Evolutionary conservation across 2,113 vertebrate genomes (phyloP), one percentile per base, ranked within the genome.

Genomic region (Coryphaenoides rupestris): DNA sequence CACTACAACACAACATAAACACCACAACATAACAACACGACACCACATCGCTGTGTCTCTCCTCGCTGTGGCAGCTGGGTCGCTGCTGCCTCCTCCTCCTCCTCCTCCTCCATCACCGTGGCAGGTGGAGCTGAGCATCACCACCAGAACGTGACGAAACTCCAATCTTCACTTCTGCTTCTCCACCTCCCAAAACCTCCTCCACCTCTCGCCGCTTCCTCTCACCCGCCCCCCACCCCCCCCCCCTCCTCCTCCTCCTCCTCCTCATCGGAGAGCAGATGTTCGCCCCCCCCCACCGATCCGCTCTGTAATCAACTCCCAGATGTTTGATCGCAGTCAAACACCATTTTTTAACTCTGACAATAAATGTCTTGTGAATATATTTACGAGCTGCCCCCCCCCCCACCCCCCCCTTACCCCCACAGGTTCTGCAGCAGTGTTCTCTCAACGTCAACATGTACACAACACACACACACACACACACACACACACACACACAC

Each of bases 291-390:
- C 52, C 33, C 60, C 40, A 60, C 52, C 19, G 54, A 78, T 70
- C 14, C 58, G 57, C 63, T 72, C 79, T 87, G 50, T 85, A 85
- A 88, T 89, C 72, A 75, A n/a, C 59, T 67, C 56, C 63, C 80
- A 79, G 70, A 78, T 76, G 83, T 79, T 84, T 80, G 63, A 74
- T 73, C 59, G 59, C 65, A 77, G 80, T 40, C 13, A 12, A 40
- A 40, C 33, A 40, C 82, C 65, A 3, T 54, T 73, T 65, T 68
- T 57, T 23, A 63, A 10, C 9, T 40, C 33, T 2, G 33, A 71
- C 58, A 77, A 77, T 77, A 79, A 79, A 80, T 70, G 59, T 80
- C 79, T 62, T 58, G 71, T 60, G 62, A 68, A 69, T 52, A 58
- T 73, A 12, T 83, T 86, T 79, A 87, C 70, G 58, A 60, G 55